phyloP scores from a whole-genome alignment of 2,113 vertebrate genomes.

The Caretta caretta region DNA sequence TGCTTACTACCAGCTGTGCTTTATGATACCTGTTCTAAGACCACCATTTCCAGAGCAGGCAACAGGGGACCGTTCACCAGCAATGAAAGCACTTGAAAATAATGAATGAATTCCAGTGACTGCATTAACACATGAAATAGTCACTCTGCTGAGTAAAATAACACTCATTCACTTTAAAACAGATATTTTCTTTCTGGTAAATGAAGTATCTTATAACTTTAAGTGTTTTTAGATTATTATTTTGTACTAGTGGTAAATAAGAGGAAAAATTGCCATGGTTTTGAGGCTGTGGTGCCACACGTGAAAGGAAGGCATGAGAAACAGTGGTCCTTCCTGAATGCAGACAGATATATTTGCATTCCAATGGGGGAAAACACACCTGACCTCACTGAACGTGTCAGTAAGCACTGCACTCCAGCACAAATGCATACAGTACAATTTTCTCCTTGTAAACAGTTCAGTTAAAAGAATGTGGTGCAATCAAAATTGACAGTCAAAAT shows the following conservation, averaged over 20 bases:
- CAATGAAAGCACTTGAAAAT: not conserved
- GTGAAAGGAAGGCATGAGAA: not conserved
- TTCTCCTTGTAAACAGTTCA: not conserved
- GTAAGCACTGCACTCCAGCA: not conserved
- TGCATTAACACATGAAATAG: not conserved
- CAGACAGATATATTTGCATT: not conserved
- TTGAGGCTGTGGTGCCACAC: not conserved
- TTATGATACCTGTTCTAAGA: not conserved
- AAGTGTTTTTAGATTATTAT: not conserved
- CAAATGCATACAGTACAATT: not conserved
- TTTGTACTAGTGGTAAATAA: not conserved
- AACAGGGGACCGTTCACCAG: not conserved
- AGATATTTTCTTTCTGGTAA: not conserved
- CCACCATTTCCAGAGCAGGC: not conserved
- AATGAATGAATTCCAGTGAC: not conserved
- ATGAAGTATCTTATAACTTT: not conserved
- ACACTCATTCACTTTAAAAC: not conserved
- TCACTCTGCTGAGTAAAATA: not conserved
- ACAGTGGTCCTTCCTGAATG: not conserved
- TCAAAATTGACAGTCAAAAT: slow-evolving; percentile 18
- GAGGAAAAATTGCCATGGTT: not conserved
- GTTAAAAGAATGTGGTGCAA: slow-evolving; percentile 32
- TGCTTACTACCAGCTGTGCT: not conserved
- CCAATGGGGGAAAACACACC: not conserved
- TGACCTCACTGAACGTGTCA: not conserved